These are phyloP conservation scores for Ceratosolen solmsi DNA, from an alignment of 1,140 invertebrate species.

Conservation along the genomic window DNA sequence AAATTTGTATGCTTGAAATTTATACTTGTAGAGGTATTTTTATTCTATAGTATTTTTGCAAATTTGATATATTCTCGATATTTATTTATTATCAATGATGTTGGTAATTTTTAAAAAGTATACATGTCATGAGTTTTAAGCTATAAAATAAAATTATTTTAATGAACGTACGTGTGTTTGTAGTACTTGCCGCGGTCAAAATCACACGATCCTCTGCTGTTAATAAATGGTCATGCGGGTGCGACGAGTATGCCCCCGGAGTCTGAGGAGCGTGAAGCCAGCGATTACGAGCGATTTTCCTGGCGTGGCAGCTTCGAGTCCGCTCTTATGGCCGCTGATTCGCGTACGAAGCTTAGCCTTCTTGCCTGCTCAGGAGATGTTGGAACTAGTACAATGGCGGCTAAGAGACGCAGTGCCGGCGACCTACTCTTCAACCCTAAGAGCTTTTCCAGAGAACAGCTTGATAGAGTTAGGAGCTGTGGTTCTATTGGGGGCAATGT, in stretches of 20 bases:
- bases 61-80: too few relatives aligned
- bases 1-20: too few relatives aligned
- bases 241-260: constrained; percentile 64
- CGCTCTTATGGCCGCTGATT: constrained; percentile 86
- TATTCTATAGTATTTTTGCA: too few relatives aligned
- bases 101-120: too few relatives aligned
- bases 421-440: constrained; percentile 84
- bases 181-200: constrained; percentile 78
- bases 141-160: too few relatives aligned
- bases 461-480: constrained; percentile 85
- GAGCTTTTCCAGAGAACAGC: constrained; percentile 82
- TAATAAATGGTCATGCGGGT: constrained; percentile 73
- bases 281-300: constrained; percentile 90
- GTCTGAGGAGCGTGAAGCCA: constrained; percentile 83
- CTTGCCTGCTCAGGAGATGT: constrained; percentile 78
- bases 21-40: too few relatives aligned
- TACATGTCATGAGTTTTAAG: too few relatives aligned
- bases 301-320: constrained; percentile 93
- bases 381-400: constrained; percentile 77
- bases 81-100: too few relatives aligned
- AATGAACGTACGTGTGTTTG: not conserved
- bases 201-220: constrained; percentile 84
- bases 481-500: constrained; percentile 83
- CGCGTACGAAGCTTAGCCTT: constrained; percentile 83
- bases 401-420: constrained; percentile 84